Percentiles rank a stretch among this genome's conserved stretches.
Evolutionary conservation across 2,888 invertebrate species (phyloP).

Genomic region (Lithosia quadra): DNA sequence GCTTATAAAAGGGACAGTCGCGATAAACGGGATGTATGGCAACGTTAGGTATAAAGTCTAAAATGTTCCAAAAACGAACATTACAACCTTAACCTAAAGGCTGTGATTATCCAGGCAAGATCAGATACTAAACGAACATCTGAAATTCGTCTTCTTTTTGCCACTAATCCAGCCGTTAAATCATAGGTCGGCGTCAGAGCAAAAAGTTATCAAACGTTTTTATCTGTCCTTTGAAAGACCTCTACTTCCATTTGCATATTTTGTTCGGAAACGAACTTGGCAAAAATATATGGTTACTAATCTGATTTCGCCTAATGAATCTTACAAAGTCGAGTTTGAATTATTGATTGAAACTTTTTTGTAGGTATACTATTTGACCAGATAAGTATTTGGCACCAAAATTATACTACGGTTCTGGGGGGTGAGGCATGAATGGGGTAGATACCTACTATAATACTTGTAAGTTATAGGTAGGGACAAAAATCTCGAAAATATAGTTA

Average conservation of each 20-base stretch:
- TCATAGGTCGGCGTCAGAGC: constrained; percentile 7
- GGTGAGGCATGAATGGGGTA: too few species aligned
- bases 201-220: constrained; percentile 23
- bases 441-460: too few species aligned
- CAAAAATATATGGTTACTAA: background rate
- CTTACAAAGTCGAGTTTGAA: too few species aligned
- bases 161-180: background rate
- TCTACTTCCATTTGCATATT: constrained; percentile 21
- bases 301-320: background rate
- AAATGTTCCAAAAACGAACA: background rate
- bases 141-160: background rate
- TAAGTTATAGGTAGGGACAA: too few species aligned
- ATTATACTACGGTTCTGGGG: too few species aligned
- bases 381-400: too few species aligned
- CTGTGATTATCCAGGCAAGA: constrained; percentile 4
- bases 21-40: too few species aligned
- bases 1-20: too few species aligned
- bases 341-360: too few species aligned
- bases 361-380: too few species aligned
- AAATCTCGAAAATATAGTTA: too few species aligned
- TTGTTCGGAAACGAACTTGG: background rate
- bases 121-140: background rate
- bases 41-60: background rate
- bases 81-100: background rate
- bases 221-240: constrained; percentile 18